Percentiles rank a stretch among this genome's conserved stretches.
Conservation (phyloP, 1,140 invertebrate species). For the Octopus bimaculoides region DNA sequence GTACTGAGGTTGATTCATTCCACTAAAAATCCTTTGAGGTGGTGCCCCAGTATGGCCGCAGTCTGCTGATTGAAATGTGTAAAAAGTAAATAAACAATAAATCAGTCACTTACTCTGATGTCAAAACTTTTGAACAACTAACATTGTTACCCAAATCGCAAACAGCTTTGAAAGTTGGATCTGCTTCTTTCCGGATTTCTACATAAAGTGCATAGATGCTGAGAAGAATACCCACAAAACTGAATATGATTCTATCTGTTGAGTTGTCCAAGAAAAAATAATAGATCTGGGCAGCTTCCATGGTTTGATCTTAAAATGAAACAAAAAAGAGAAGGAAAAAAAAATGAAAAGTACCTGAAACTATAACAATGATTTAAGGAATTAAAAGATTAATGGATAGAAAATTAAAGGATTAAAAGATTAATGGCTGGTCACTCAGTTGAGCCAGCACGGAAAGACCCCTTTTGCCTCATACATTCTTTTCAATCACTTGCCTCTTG, state of each 20-base stretch:
- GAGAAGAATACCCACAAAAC: slow-evolving; percentile 67
- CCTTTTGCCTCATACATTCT: too few species aligned
- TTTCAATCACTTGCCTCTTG: too few species aligned
- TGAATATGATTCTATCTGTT: slow-evolving; percentile 26
- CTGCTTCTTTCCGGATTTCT: slow-evolving; percentile 66
- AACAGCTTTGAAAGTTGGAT: slow-evolving; percentile 70
- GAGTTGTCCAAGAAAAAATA: slow-evolving; percentile 43
- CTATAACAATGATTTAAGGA: too few species aligned
- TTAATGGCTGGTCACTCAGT: too few species aligned
- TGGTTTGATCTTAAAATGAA: background rate
- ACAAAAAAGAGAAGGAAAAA: background rate
- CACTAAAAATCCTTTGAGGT: too few species aligned
- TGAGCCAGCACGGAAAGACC: too few species aligned
- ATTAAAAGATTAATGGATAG: too few species aligned
- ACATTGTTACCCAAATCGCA: slow-evolving; percentile 78
- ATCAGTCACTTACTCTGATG: slow-evolving; percentile 70
- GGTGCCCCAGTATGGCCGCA: too few species aligned
- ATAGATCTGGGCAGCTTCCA: background rate
- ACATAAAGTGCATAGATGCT: slow-evolving; percentile 75
- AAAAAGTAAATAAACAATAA: too few species aligned
- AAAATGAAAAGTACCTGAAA: background rate
- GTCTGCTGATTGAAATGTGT: too few species aligned
- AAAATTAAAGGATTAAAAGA: too few species aligned
- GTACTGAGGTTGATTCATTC: too few species aligned
- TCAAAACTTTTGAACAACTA: slow-evolving; percentile 76